phyloP scores from a whole-genome alignment of 2,113 vertebrate species.

The Strix aluco region DNA sequence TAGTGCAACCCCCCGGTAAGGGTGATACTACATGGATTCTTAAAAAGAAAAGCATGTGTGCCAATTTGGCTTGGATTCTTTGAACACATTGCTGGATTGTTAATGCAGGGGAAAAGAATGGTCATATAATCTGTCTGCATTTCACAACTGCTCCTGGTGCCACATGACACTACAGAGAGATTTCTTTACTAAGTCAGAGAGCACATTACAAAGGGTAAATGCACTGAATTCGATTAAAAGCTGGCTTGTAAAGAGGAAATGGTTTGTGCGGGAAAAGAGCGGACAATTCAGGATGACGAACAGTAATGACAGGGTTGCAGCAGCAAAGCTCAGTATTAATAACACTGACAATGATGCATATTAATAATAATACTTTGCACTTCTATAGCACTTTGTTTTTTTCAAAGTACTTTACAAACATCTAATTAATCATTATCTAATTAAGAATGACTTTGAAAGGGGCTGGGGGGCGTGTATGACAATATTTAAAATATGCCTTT shows the following conservation, averaged over 20 bases:
- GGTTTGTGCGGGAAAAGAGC: conserved; percentile 8
- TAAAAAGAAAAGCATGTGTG: conserved; percentile 46
- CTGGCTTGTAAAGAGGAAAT: conserved; percentile 28
- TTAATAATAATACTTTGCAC: conserved; percentile 49
- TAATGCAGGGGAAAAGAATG: conserved; percentile 25
- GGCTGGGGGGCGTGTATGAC: conserved; percentile 13
- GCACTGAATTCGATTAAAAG: conserved; percentile 58
- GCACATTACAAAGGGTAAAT: conserved; percentile 56
- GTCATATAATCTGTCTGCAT: conserved; percentile 20
- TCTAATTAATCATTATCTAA: conserved; percentile 70
- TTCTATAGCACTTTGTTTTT: conserved; percentile 26
- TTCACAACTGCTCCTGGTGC: conserved; percentile 37
- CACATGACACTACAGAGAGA: conserved; percentile 26
- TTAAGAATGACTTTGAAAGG: conserved; percentile 60
- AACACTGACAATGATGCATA: conserved; percentile 13
- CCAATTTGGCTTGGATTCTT: conserved; percentile 51
- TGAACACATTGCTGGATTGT: conserved; percentile 30
- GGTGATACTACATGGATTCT: conserved; percentile 42
- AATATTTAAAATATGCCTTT: conserved; percentile 58
- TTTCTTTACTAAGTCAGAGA: conserved; percentile 55
- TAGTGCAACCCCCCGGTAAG: neutral
- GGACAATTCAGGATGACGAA: neutral
- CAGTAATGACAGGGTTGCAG: neutral
- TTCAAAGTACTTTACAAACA: conserved; percentile 52
- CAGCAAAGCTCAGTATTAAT: conserved; percentile 39